phyloP scores from a whole-genome alignment of 1,140 invertebrate species.

The Sipha flava region DNA sequence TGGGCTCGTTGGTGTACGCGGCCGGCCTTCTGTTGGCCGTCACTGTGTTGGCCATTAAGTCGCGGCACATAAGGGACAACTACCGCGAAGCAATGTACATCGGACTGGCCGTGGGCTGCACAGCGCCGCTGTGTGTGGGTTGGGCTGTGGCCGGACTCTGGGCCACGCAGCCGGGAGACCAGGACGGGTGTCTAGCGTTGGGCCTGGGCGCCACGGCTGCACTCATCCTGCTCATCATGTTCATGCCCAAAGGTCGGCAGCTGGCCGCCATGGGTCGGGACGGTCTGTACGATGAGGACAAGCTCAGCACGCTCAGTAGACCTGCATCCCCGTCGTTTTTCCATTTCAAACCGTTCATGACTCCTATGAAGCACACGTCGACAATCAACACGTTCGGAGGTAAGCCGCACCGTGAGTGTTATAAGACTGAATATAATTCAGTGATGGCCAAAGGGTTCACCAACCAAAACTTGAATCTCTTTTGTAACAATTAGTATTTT shows the following conservation, averaged over 20 bases:
- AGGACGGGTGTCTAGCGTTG: conserved; percentile 79
- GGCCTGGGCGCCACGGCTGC: conserved; percentile 72
- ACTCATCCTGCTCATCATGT: conserved; percentile 83
- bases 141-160: conserved; percentile 55
- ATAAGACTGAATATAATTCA: neutral
- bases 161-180: conserved; percentile 58
- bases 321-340: conserved; percentile 81
- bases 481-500: too few species aligned
- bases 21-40: conserved; percentile 76
- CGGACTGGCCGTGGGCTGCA: conserved; percentile 70
- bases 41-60: conserved; percentile 70
- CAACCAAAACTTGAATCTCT: too few species aligned
- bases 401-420: neutral
- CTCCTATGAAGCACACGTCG: conserved; percentile 39
- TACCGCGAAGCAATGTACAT: conserved; percentile 85
- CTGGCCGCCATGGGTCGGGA: conserved; percentile 79
- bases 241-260: conserved; percentile 85
- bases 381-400: conserved; percentile 37
- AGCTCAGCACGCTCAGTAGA: conserved; percentile 63
- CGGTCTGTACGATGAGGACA: conserved; percentile 66
- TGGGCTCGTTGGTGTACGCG: conserved; percentile 72
- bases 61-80: conserved; percentile 82
- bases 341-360: conserved; percentile 77
- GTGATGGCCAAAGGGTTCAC: neutral
- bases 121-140: conserved; percentile 74